Base-by-base conservation (phyloP, 2,888 invertebrate species). In the Dolichomitus sp. region DNA sequence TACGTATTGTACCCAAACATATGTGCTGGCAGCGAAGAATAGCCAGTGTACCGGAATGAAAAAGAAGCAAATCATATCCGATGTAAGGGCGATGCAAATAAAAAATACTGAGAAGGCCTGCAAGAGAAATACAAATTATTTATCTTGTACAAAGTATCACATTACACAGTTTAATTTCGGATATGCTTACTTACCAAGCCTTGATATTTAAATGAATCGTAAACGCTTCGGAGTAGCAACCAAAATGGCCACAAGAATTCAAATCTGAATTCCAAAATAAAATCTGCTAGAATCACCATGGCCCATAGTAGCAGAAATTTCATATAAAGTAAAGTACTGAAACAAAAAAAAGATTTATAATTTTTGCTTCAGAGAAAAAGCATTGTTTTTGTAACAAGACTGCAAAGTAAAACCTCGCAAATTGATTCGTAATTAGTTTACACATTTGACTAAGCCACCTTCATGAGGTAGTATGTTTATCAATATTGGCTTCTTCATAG, bases 161-260 rank as follows among this genome's bases (percentile, higher is more conserved):
- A 23, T 11, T 2, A 9, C 50, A 23, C 5, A 17, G 11, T 27
- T 70, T 45, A 2, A 12, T 72, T 4, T 0, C 23, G 11, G 4
- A 5, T 4, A 30, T 30, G 45, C 7, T 19, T 90, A 95, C 97
- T 96, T 93, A 98, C 98, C 96, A 99, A 95, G 94, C 99, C 99
- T 95, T 99, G 99, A 95, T 98, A 99, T 95, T 98, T 98, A 95
- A 98, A 99, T 88, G 99, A 98, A 95, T 99, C 99, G 94, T 99
- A 98, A 90, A 99, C 97, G 94, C 98, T 98, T 94, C 99, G 96
- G 89, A 99, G 95, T 92, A 99, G 96, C 91, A 99, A 96, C 98
- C 99, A 99, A 95, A 99, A 98, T 74, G 99, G 99, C 99, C 99
- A 99, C 93, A 99, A 96, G 95, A 99, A 99, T 95, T 99, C 99